A percentile compares a stretch with the other conserved stretches of the same genome.
These are phyloP conservation scores for Seira sanloemensis DNA, from an alignment of 2,888 invertebrate genomes.

Conservation along the genomic window DNA sequence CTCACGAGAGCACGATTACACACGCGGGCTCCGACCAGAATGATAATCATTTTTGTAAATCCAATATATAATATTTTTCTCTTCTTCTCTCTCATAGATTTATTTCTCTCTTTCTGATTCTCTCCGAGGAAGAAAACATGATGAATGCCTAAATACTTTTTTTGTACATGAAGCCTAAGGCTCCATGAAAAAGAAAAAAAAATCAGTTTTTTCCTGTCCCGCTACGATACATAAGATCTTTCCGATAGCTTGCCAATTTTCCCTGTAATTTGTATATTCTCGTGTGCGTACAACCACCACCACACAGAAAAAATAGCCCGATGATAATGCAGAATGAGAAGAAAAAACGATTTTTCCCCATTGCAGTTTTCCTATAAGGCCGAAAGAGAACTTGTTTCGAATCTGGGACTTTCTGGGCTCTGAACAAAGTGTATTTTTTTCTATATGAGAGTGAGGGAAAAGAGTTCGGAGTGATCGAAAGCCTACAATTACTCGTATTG, in stretches of 20 bases:
- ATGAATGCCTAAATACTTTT: not conserved
- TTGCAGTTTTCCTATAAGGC: not conserved
- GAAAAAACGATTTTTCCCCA: not conserved
- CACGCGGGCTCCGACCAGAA: not conserved
- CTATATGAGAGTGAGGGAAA: no score
- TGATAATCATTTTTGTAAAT: not conserved
- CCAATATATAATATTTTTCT: conserved; percentile 4
- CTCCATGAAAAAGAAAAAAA: not conserved
- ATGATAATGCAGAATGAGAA: not conserved
- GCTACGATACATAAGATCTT: not conserved
- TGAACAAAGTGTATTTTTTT: no score
- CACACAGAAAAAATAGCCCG: no score
- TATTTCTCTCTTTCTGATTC: not conserved
- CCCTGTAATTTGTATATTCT: conserved; percentile 39
- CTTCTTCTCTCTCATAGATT: no score
- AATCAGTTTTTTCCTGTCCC: conserved; percentile 3
- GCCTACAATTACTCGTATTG: conserved; percentile 49
- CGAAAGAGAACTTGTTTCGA: no score
- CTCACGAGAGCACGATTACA: conserved; percentile 4
- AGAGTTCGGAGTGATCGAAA: conserved; percentile 12
- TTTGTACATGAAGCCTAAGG: not conserved
- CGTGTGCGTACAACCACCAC: not conserved
- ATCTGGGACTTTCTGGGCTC: no score
- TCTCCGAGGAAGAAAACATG: not conserved
- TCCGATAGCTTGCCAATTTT: conserved; percentile 47